Evolutionary conservation across 1,140 invertebrate genomes (phyloP), one percentile per base, ranked within the genome.

Genomic region (Elysia chlorotica): DNA sequence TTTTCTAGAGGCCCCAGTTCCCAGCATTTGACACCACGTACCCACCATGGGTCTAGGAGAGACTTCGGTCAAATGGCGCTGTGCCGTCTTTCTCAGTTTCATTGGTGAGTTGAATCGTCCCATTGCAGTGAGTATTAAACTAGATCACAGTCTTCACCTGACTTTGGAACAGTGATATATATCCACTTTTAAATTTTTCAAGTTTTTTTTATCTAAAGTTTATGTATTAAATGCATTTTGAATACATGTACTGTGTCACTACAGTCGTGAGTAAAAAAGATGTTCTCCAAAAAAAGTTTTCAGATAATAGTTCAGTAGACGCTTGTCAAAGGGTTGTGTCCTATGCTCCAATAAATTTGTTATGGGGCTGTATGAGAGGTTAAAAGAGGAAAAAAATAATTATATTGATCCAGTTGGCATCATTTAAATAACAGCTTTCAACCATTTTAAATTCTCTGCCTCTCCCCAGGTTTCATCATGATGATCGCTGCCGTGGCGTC

Each of bases 401-500:
- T 1, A 66, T 48, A 48, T 66, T 37, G 37, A 23, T 23, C 30
- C 30, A 3, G 2, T 4, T 5, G 31, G 19, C 25, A 31, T 35
- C 17, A 31, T 67, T 19, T 67, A 31, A n/a, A n/a, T n/a, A n/a
- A n/a, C n/a, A n/a, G n/a, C n/a, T n/a, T n/a, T n/a, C n/a, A n/a
- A n/a, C n/a, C n/a, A n/a, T n/a, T n/a, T n/a, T n/a, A n/a, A n/a
- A n/a, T 48, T 19, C 25, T 5, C 53, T 48, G n/a, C 56, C 2
- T 4, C 1, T 54, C 53, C 25, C 33, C 48, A 67, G 65, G 65
- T 31, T 54, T 67, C 28, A 37, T 67, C 48, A 3, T 31, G 4
- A 54, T 67, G 41, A 67, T 67, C 28, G 65, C 65, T 33, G 38
- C 65, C 23, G n/a, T 67, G 14, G 65, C 65, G 21, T 67, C 65